Percentiles rank a stretch among this genome's conserved stretches.
Conservation (phyloP, 2,113 vertebrate genomes). For the Orycteropus afer region DNA sequence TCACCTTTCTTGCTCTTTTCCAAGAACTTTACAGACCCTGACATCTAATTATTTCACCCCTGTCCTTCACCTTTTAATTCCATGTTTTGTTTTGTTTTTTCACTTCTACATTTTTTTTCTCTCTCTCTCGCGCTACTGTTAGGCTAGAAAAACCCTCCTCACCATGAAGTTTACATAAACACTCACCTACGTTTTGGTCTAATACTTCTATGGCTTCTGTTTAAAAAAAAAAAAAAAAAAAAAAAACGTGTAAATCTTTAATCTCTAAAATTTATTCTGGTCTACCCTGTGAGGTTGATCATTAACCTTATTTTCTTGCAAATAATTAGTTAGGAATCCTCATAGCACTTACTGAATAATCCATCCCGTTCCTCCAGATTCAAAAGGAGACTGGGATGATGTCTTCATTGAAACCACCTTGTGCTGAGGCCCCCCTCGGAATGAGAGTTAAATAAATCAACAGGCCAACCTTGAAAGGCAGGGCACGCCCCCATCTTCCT, state of each 20-base stretch:
- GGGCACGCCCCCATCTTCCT: not conserved
- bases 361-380: not conserved
- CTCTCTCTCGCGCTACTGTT: not conserved
- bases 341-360: not conserved
- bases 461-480: not conserved
- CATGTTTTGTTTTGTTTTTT: too few species aligned
- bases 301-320: conserved; percentile 69
- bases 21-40: not conserved
- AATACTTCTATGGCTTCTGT: conserved; percentile 29
- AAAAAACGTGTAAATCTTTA: conserved; percentile 72
- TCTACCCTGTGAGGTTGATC: conserved; percentile 37
- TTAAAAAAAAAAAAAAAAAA: not conserved
- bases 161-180: conserved; percentile 37
- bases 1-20: not conserved
- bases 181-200: conserved; percentile 12
- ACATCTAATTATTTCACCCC: not conserved
- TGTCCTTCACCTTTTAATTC: not conserved
- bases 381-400: not conserved
- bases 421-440: not conserved
- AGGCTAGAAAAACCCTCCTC: not conserved
- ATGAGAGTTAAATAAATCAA: not conserved
- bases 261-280: conserved; percentile 66
- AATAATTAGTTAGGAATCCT: conserved; percentile 52
- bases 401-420: not conserved
- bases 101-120: too few species aligned